Evolutionary conservation across 2,888 invertebrate genomes (phyloP).

Genomic region (Sminthurides aquaticus): DNA sequence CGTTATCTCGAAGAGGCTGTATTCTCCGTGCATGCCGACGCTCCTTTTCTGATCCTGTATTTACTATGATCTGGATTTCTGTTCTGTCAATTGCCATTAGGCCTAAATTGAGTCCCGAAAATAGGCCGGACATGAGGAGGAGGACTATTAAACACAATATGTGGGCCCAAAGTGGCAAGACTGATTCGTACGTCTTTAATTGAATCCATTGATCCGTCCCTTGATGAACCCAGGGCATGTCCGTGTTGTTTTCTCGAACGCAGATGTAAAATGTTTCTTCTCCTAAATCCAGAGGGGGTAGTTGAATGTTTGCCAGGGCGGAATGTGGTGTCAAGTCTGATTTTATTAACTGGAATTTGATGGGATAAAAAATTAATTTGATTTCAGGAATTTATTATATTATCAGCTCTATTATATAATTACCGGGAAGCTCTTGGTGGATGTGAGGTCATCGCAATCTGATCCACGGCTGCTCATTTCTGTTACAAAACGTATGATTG

Average conservation of each 20-base stretch:
- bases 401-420: too few species aligned
- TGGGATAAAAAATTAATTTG: neutral
- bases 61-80: conserved; percentile 86
- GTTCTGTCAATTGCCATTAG: conserved; percentile 76
- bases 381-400: neutral
- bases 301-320: conserved; percentile 36
- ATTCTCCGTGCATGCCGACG: conserved; percentile 77
- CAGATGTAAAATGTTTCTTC: conserved; percentile 43
- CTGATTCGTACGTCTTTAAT: conserved; percentile 29
- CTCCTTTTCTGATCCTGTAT: conserved; percentile 83
- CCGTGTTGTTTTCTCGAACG: conserved; percentile 36
- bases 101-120: conserved; percentile 58
- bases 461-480: conserved; percentile 31
- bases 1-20: conserved; percentile 84
- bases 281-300: conserved; percentile 41
- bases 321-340: conserved; percentile 29
- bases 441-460: conserved; percentile 40
- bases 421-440: conserved; percentile 37
- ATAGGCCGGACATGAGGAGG: conserved; percentile 82
- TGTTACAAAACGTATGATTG: conserved; percentile 46
- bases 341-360: conserved; percentile 23
- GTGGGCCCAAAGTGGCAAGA: conserved; percentile 68
- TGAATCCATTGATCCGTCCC: conserved; percentile 37
- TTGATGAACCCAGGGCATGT: conserved; percentile 42
- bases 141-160: conserved; percentile 64